Conservation (phyloP, 2,888 invertebrate genomes). For the Oscheius sp. region DNA sequence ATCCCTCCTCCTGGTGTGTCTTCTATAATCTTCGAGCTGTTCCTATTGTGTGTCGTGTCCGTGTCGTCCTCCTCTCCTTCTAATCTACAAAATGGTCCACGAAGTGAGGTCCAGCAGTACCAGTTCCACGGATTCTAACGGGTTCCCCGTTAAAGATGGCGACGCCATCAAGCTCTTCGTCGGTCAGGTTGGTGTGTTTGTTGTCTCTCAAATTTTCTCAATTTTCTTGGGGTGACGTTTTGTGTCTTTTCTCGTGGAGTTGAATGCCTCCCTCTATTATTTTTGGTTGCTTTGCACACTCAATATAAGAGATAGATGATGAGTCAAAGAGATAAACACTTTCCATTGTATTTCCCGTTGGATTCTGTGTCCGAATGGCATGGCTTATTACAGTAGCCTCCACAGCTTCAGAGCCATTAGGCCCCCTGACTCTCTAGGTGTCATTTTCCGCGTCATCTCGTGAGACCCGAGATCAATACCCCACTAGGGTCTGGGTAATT, state of each 20-base stretch:
- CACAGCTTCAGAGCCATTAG: neutral
- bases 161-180: constrained; percentile 85
- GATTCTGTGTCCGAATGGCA: neutral
- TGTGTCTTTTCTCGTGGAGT: too few species aligned
- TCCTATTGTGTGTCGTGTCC: constrained; percentile 4
- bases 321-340: neutral
- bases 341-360: neutral
- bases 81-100: constrained; percentile 7
- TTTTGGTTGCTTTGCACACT: neutral
- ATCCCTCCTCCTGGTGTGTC: too few species aligned
- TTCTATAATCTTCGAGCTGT: too few species aligned
- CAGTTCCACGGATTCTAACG: constrained; percentile 68
- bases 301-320: neutral
- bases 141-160: constrained; percentile 73
- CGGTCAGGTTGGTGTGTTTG: constrained; percentile 73
- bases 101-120: constrained; percentile 44
- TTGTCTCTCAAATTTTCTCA: neutral
- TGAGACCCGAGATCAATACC: neutral
- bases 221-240: too few species aligned
- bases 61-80: neutral
- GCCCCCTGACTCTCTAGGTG: too few species aligned
- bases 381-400: neutral
- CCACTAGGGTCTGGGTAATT: constrained; percentile 3
- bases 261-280: too few species aligned
- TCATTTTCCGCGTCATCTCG: too few species aligned